Base-by-base conservation (phyloP, 2,888 invertebrate species). In the Aphidoletes aphidimyza region DNA sequence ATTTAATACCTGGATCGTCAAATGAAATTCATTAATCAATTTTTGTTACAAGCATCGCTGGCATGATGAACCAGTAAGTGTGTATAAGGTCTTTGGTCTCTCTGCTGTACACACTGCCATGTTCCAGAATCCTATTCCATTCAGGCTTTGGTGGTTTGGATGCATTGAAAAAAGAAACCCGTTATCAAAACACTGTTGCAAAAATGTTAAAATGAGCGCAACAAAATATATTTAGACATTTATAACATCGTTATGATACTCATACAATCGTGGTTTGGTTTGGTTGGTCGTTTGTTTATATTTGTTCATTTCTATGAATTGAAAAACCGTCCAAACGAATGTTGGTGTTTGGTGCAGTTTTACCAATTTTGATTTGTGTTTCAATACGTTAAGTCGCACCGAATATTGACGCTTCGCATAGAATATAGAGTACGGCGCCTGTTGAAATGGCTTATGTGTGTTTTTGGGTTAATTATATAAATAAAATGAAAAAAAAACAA, bases 401-500 rank as follows among this genome's bases (percentile, higher is more conserved):
- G 69, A 69, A 69, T 69, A 69, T 69, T 69, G 69, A 34, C 34
- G 69, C 1, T n/a, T 6, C 22, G 54, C 11, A 17, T 69, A 69
- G 69, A 69, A 69, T 69, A 69, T 69, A 14, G 69, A 69, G 69
- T 69, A 69, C 69, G 69, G 69, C 69, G 69, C 69, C 69, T 69
- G 34, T 69, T 69, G 26, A 26, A n/a, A n/a, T n/a, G 2, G 30
- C 11, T 9, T 30, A 69, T 69, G 69, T 69, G 69, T 69, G 69
- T 69, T 69, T 69, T 69, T 69, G 30, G 69, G 69, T 69, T 69
- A 69, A 69, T 69, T 69, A 69, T 69, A 69, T 69, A 69, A 69
- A 54, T 30, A 69, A 69, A 30, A 30, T 69, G 26, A 30, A 69
- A 22, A n/a, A n/a, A n/a, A n/a, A n/a, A n/a, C n/a, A n/a, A n/a